phyloP scores from a whole-genome alignment of 2,797 vertebrate species.

The Stomatorhinus walkeri region DNA sequence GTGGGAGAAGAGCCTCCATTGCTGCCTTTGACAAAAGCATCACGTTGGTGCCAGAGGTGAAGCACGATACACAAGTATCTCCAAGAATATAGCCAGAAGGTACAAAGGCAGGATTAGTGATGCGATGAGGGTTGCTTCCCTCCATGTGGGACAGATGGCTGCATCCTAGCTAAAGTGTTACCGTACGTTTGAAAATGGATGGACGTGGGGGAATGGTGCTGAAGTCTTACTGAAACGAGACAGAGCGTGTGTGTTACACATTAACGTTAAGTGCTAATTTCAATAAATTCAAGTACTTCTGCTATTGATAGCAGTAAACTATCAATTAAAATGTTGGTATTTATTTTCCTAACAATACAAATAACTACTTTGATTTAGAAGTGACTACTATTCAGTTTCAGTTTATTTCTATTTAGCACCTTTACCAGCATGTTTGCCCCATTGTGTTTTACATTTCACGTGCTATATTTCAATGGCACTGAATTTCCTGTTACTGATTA shows the following conservation, averaged over 20 bases:
- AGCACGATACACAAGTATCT: not conserved
- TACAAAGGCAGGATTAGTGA: not conserved
- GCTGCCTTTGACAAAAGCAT: not conserved
- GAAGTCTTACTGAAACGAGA: not conserved
- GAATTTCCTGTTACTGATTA: not conserved
- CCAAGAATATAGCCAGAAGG: not conserved
- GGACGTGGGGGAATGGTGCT: not conserved
- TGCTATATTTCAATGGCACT: not conserved
- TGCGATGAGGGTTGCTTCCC: not conserved
- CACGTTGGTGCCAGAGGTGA: not conserved
- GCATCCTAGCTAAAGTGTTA: not conserved
- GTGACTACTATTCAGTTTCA: not conserved
- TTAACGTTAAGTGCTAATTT: not conserved
- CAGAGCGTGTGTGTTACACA: not conserved
- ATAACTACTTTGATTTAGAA: not conserved
- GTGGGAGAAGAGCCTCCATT: not conserved
- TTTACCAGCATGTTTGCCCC: not conserved
- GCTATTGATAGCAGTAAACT: not conserved
- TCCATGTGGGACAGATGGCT: not conserved
- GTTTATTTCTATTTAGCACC: not conserved
- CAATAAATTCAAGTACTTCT: not conserved
- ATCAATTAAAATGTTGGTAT: not conserved
- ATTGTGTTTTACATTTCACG: not conserved
- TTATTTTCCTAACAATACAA: not conserved
- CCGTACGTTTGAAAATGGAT: not conserved